Conservation (phyloP, 2,888 invertebrate species). For the Philonicus albiceps region DNA sequence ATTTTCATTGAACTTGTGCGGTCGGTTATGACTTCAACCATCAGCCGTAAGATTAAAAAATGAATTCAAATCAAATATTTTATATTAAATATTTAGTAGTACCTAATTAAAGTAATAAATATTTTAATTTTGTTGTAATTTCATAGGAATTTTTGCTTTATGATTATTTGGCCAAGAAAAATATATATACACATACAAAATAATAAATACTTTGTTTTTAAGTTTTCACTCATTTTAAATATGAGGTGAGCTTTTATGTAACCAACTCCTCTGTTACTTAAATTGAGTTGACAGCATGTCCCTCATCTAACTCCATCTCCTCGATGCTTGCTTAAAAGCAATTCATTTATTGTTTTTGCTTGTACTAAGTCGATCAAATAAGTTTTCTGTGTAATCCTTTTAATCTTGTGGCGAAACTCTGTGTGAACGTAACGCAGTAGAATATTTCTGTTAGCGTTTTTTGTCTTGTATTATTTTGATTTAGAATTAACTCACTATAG, state of each 20-base stretch:
- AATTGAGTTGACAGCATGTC: background rate
- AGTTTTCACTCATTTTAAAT: background rate
- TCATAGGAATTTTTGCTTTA: too few species aligned
- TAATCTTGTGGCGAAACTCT: background rate
- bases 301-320: background rate
- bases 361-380: constrained; percentile 6
- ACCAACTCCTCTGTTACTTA: background rate
- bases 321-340: constrained; percentile 18
- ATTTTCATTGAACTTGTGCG: too few species aligned
- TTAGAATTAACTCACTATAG: constrained; percentile 12
- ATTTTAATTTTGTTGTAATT: too few species aligned
- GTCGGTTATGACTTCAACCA: too few species aligned
- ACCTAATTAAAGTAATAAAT: too few species aligned
- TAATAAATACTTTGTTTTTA: background rate
- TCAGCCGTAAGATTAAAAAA: too few species aligned
- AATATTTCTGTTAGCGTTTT: constrained; percentile 13
- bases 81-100: too few species aligned
- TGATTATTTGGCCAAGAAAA: too few species aligned
- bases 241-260: background rate
- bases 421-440: background rate
- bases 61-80: too few species aligned
- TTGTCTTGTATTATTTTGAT: background rate
- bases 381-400: constrained; percentile 4
- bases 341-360: constrained; percentile 12
- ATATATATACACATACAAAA: too few species aligned